These are phyloP conservation scores for Poecilia wingei DNA, from an alignment of 2,797 vertebrate genomes.

Conservation along the genomic window DNA sequence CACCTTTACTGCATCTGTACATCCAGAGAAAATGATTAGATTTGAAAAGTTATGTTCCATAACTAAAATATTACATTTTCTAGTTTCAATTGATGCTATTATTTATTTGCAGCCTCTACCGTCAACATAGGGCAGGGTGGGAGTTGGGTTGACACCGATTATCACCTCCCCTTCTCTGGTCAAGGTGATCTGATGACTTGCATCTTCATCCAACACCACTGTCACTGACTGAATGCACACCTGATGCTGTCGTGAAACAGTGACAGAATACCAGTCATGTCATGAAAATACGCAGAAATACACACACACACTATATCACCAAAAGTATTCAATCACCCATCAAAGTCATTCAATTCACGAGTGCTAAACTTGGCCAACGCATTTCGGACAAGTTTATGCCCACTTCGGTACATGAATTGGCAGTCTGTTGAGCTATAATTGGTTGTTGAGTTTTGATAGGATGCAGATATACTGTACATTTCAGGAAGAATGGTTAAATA, in stretches of 20 bases:
- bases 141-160: slow-evolving; percentile 84
- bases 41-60: not conserved
- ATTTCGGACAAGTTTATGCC: not conserved
- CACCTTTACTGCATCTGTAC: slow-evolving; percentile 86
- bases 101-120: slow-evolving; percentile 79
- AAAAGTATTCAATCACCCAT: not conserved
- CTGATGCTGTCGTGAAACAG: slow-evolving; percentile 81
- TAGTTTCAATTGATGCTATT: not conserved
- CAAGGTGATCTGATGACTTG: slow-evolving; percentile 90
- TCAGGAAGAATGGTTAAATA: not conserved
- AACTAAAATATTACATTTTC: not conserved
- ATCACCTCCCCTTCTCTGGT: slow-evolving; percentile 90
- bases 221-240: slow-evolving; percentile 93
- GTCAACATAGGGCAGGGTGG: slow-evolving; percentile 83
- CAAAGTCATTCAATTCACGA: not conserved
- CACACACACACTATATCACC: not conserved
- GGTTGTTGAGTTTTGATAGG: not conserved
- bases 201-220: slow-evolving; percentile 92
- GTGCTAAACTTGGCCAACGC: not conserved
- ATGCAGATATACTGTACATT: not conserved
- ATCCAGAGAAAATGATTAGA: not conserved
- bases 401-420: not conserved
- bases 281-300: not conserved
- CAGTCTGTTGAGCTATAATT: not conserved
- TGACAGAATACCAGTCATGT: not conserved